Percentiles rank a stretch among this genome's conserved stretches.
These are phyloP conservation scores for Zaprionus taronus DNA, from an alignment of 1,140 invertebrate species.

Conservation along the genomic window DNA sequence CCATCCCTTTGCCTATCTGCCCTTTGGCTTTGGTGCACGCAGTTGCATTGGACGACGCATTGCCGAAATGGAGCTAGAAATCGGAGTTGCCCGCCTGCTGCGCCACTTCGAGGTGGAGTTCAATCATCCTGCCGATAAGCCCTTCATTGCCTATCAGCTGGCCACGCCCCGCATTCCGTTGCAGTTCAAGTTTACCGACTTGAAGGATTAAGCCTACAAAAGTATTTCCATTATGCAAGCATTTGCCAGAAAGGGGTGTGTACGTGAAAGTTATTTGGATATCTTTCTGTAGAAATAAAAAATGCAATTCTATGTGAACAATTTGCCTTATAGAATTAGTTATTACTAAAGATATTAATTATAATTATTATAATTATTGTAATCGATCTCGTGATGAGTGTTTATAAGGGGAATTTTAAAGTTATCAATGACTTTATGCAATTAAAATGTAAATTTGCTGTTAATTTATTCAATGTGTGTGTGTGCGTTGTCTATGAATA, in stretches of 20 bases:
- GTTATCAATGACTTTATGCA: background rate
- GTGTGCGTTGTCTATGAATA: conserved; percentile 22
- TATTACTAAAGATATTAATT: too few species aligned
- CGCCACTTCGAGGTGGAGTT: conserved; percentile 86
- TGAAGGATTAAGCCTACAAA: background rate
- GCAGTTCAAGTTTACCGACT: conserved; percentile 55
- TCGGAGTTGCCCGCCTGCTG: conserved; percentile 86
- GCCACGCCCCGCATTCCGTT: conserved; percentile 53
- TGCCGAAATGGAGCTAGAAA: conserved; percentile 89
- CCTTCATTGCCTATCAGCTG: conserved; percentile 48
- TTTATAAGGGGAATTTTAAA: background rate
- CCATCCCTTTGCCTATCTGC: conserved; percentile 87
- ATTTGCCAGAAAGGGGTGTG: background rate
- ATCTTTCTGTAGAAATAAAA: too few species aligned
- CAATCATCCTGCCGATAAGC: conserved; percentile 66
- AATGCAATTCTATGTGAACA: too few species aligned
- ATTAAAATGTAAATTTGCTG: background rate
- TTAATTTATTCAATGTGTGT: conserved; percentile 39
- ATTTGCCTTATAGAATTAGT: too few species aligned
- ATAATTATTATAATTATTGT: too few species aligned
- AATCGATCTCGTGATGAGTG: too few species aligned
- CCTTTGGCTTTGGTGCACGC: conserved; percentile 87
- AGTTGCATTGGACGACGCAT: conserved; percentile 87
- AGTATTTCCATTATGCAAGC: background rate
- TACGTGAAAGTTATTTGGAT: background rate